Evolutionary conservation across 2,797 vertebrate species (phyloP), one percentile per base, ranked within the genome.

Genomic region (Rhincodon typus): DNA sequence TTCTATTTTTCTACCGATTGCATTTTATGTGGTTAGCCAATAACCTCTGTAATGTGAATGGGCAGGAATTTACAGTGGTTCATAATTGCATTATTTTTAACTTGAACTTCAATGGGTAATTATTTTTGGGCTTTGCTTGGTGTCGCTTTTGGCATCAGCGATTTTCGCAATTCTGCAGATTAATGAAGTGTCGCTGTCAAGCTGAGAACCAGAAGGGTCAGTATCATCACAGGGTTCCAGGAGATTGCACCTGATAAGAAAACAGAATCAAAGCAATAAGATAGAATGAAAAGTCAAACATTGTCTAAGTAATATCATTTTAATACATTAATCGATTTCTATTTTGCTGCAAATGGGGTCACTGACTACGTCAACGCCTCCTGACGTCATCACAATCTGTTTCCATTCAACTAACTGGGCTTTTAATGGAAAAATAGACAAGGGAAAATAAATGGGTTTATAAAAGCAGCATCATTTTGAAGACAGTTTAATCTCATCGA

Each of bases 241-340:
- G n/a, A 57, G 42, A 77, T n/a, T 13, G 70, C 34, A 1, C 94
- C 94, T 95, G 70, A 50, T 21, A 50, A 27, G 27, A 77, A 77
- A 72, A 74, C 42, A 95, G 27, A 74, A 19, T 6, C 42, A 34
- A 30, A 77, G 42, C 42, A 72, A 21, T 77, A 53, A 95, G 94
- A 69, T 38, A 69, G 90, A 69, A 93, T 21, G n/a, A 42, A 42
- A 93, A 69, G 21, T 38, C 62, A 69, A 38, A 19, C 19, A 12
- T 42, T 93, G 21, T 42, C 6, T 4, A 34, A 42, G 66, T 25
- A 69, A 93, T 93, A 69, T 27, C 90, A 93, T 69, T 69, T 69
- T 93, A 93, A 93, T 93, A 42, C 90, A 69, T 67, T 93, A 93
- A 93, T 93, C 90, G 42, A 93, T 93, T 93, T 69, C 21, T 66